These are phyloP conservation scores for Esox masquinongy DNA, from an alignment of 2,797 vertebrate species.

Conservation along the genomic window DNA sequence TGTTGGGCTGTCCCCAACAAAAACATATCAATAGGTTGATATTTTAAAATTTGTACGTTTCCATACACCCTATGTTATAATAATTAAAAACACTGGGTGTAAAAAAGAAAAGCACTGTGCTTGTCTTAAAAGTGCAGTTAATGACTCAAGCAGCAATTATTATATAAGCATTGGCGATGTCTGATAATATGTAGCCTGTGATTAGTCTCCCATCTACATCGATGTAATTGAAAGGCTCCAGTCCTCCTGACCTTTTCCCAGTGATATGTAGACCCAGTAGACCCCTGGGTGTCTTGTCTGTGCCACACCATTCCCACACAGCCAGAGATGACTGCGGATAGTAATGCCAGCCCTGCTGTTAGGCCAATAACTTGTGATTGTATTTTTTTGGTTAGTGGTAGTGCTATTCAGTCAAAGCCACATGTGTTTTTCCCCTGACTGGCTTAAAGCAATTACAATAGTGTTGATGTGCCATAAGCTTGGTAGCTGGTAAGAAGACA, in stretches of 20 bases:
- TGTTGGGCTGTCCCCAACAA: too few relatives aligned
- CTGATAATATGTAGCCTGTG: too few relatives aligned
- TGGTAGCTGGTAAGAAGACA: conserved; percentile 70
- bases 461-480: conserved; percentile 71
- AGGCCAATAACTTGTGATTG: conserved; percentile 43
- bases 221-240: conserved; percentile 9
- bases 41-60: too few relatives aligned
- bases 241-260: not conserved
- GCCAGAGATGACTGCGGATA: conserved; percentile 58
- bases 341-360: conserved; percentile 27
- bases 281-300: conserved; percentile 29
- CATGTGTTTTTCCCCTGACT: conserved; percentile 28
- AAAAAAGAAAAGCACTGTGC: too few relatives aligned
- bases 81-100: too few relatives aligned
- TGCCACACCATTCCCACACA: conserved; percentile 10
- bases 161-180: too few relatives aligned
- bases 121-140: too few relatives aligned
- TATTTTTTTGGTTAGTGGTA: conserved; percentile 23
- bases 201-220: too few relatives aligned
- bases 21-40: too few relatives aligned
- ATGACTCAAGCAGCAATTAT: too few relatives aligned
- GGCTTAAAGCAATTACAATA: conserved; percentile 60
- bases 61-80: too few relatives aligned
- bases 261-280: not conserved
- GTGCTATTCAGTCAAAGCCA: conserved; percentile 18